phyloP scores from a whole-genome alignment of 2,888 invertebrate genomes.

The Himalopsyche anomala region DNA sequence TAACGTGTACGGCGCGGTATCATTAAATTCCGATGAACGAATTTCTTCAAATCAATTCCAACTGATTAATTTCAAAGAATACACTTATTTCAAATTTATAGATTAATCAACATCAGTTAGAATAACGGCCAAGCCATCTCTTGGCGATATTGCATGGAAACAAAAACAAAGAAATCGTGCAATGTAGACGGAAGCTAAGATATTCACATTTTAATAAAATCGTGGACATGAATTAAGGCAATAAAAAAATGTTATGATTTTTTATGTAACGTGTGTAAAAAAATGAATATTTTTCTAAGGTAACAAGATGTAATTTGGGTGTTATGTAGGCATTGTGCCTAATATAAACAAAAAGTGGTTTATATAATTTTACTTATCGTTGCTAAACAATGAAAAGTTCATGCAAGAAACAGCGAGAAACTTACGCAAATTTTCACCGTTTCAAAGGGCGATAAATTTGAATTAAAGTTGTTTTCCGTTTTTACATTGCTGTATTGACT shows the following conservation, averaged over 20 bases:
- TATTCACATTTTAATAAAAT: background rate
- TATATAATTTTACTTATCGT: slow-evolving; percentile 4
- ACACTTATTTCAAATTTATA: too few species aligned
- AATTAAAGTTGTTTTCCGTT: too few species aligned
- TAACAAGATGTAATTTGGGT: background rate
- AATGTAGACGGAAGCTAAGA: background rate
- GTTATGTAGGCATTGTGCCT: slow-evolving; percentile 9
- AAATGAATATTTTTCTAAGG: slow-evolving; percentile 4
- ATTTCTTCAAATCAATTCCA: too few species aligned
- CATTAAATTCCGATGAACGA: too few species aligned
- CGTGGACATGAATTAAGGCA: background rate
- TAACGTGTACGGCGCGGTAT: too few species aligned
- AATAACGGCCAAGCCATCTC: too few species aligned
- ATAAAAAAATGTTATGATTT: background rate
- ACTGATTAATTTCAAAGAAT: too few species aligned
- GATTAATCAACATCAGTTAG: too few species aligned
- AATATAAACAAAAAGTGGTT: background rate
- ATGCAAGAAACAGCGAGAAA: background rate
- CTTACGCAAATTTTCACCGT: background rate
- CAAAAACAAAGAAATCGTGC: background rate
- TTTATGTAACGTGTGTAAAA: slow-evolving; percentile 3
- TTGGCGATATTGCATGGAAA: background rate
- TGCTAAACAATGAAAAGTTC: background rate
- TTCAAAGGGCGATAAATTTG: too few species aligned
- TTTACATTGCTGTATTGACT: too few species aligned